A percentile compares a stretch with the other conserved stretches of the same genome.
These are phyloP conservation scores for Orestias chungarensis DNA, from an alignment of 2,797 vertebrate species.

Conservation along the genomic window DNA sequence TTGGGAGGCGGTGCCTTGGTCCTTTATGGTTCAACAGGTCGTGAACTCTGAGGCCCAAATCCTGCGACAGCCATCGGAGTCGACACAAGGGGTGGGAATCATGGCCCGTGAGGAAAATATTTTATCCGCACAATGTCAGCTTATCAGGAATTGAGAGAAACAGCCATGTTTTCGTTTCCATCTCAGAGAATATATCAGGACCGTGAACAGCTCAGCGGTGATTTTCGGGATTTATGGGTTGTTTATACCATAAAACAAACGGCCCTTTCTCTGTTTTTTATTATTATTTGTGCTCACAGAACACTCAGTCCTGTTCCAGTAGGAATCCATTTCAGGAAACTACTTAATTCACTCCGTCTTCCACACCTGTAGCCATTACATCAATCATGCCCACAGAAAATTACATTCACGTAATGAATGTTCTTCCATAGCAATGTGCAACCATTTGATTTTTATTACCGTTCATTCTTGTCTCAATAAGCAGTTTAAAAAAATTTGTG, in stretches of 20 bases:
- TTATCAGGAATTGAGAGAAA: conserved; percentile 23
- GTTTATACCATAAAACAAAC: conserved; percentile 5
- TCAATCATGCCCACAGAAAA: neutral
- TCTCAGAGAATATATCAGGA: neutral
- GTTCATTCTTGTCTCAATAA: neutral
- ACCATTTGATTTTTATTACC: too few relatives aligned
- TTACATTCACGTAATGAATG: neutral
- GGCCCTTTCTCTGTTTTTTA: neutral
- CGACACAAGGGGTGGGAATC: neutral
- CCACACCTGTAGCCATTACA: neutral
- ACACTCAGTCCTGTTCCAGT: neutral
- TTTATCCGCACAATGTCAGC: conserved; percentile 16
- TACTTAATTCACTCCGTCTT: neutral
- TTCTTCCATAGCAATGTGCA: neutral
- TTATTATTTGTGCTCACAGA: conserved; percentile 7
- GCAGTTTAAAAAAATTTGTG: neutral
- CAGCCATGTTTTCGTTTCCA: conserved; percentile 9
- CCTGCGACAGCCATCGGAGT: conserved; percentile 6
- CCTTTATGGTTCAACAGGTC: conserved; percentile 51
- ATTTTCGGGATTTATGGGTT: conserved; percentile 6
- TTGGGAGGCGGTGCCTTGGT: conserved; percentile 2
- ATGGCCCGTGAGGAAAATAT: conserved; percentile 4
- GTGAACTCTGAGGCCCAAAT: conserved; percentile 35
- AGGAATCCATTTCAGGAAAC: neutral
- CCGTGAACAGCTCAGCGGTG: neutral